Percentiles rank a stretch among this genome's conserved stretches.
phyloP scores from a whole-genome alignment of 1,140 invertebrate species.

The Diabrotica virgifera region DNA sequence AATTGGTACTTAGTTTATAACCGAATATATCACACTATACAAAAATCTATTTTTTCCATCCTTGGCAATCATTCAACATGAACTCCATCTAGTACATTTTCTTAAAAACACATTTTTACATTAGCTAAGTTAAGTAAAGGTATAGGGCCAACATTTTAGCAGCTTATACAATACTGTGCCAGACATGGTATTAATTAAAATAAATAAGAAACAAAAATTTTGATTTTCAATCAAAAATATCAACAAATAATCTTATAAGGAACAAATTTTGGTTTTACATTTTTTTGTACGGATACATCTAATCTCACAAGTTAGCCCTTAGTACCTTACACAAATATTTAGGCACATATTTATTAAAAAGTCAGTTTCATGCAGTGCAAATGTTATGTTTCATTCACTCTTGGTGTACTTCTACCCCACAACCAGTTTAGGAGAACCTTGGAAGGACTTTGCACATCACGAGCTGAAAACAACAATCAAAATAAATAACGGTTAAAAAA shows the following conservation, averaged over 20 bases:
- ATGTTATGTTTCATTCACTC: conserved; percentile 44
- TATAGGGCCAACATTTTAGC: not conserved
- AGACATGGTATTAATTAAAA: not conserved
- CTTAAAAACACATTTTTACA: not conserved
- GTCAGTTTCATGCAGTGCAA: conserved; percentile 10
- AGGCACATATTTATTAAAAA: conserved; percentile 16
- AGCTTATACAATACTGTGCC: not conserved
- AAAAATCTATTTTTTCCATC: not conserved
- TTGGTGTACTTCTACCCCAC: conserved; percentile 57
- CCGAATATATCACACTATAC: not conserved
- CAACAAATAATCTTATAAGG: not conserved
- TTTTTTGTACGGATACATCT: not conserved
- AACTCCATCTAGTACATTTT: not conserved
- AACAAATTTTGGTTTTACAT: not conserved
- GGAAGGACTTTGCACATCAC: conserved; percentile 71
- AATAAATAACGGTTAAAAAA: not conserved
- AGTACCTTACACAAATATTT: not conserved
- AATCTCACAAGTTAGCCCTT: not conserved
- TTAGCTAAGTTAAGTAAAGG: not conserved
- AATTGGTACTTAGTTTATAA: conserved; percentile 14
- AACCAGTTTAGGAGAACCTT: conserved; percentile 76
- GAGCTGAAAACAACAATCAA: conserved; percentile 56
- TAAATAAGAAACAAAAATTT: not conserved
- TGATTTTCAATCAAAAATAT: not conserved
- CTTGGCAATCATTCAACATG: not conserved